These are phyloP conservation scores for Petrolisthes cinctipes DNA, from an alignment of 2,888 invertebrate genomes.

Conservation along the genomic window DNA sequence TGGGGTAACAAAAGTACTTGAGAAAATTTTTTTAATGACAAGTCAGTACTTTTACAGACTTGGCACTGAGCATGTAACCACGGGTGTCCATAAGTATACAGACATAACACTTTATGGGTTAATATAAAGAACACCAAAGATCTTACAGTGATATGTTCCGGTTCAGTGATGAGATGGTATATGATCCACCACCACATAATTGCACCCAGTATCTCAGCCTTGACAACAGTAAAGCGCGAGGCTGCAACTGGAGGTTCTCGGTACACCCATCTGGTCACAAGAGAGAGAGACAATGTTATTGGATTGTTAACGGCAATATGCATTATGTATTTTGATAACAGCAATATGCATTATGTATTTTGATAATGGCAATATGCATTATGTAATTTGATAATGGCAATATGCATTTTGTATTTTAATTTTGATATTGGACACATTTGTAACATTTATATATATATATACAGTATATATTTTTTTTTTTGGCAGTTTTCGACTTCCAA, in stretches of 20 bases:
- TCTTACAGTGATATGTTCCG: conserved; percentile 81
- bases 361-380: no score
- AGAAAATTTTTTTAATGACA: not conserved
- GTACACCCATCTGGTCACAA: conserved; percentile 75
- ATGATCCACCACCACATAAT: conserved; percentile 89
- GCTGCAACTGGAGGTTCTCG: conserved; percentile 75
- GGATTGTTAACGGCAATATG: no score
- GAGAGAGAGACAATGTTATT: no score
- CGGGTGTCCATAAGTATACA: conserved; percentile 9
- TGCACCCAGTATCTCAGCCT: conserved; percentile 76
- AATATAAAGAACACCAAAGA: conserved; percentile 55
- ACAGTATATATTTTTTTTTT: no score
- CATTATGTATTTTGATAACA: no score
- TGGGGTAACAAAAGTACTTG: no score
- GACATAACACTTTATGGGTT: conserved; percentile 36
- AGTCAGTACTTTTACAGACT: not conserved
- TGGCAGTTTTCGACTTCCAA: no score
- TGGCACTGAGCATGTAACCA: not conserved
- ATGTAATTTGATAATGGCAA: no score
- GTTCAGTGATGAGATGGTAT: conserved; percentile 83
- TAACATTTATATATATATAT: no score
- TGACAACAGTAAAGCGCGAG: conserved; percentile 71
- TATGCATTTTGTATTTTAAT: no score
- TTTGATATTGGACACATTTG: no score
- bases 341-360: no score